A percentile compares a stretch with the other conserved stretches of the same genome.
Evolutionary conservation across 2,888 invertebrate species (phyloP).

Genomic region (Acrocyrtus sp.): DNA sequence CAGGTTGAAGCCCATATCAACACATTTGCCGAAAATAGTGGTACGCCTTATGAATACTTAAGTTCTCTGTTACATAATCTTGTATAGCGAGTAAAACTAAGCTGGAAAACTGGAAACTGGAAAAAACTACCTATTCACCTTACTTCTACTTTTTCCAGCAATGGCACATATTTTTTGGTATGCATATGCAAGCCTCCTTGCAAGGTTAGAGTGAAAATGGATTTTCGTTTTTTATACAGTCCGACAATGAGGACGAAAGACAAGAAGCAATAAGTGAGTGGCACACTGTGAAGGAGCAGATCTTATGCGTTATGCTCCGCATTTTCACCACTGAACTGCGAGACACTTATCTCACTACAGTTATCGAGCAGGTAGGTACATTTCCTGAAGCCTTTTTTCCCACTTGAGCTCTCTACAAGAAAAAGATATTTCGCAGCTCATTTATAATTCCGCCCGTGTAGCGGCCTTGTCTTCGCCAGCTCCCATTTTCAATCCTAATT

Average conservation of each 20-base stretch:
- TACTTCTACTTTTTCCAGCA: no score
- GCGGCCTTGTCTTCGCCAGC: background rate
- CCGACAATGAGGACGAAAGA: slow-evolving; percentile 66
- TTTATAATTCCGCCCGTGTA: background rate
- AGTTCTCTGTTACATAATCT: no score
- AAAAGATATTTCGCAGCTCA: no score
- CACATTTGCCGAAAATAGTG: slow-evolving; percentile 70
- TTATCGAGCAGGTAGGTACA: slow-evolving; percentile 76
- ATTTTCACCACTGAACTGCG: slow-evolving; percentile 80
- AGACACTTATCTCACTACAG: slow-evolving; percentile 83
- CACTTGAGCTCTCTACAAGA: background rate
- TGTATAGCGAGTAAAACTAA: no score
- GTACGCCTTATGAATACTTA: slow-evolving; percentile 62
- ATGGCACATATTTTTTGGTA: no score
- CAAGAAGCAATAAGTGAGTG: slow-evolving; percentile 70
- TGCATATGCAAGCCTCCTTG: no score
- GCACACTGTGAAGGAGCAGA: slow-evolving; percentile 72
- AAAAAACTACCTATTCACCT: no score
- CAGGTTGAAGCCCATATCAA: slow-evolving; percentile 74
- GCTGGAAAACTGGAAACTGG: no score
- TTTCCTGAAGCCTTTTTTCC: background rate
- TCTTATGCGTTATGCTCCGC: slow-evolving; percentile 76
- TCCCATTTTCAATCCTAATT: background rate
- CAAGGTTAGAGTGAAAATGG: background rate
- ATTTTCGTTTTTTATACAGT: slow-evolving; percentile 16